Percentiles rank a stretch among this genome's conserved stretches.
Conservation (phyloP, 2,797 vertebrate genomes). For the Chiroxiphia lanceolata region DNA sequence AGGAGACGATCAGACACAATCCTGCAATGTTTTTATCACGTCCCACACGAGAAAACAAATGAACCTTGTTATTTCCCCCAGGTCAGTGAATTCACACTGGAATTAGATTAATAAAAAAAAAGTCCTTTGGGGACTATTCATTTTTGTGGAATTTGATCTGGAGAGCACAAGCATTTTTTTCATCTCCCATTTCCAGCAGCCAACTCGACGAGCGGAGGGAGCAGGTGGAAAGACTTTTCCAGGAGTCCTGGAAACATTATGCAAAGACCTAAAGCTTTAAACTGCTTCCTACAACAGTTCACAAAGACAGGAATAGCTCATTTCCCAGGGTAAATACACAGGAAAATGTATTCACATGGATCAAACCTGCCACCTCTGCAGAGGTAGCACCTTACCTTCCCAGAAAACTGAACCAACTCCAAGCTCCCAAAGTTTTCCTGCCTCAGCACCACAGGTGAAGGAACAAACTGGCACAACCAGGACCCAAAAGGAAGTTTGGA, state of each 20-base stretch:
- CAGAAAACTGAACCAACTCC: fast-evolving
- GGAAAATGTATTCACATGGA: neutral
- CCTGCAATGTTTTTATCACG: neutral
- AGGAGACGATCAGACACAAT: neutral
- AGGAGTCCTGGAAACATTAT: neutral
- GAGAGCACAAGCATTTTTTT: neutral
- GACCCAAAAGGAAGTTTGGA: fast-evolving
- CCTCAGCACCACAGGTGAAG: neutral
- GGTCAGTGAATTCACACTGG: neutral
- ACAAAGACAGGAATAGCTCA: neutral
- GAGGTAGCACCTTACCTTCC: neutral
- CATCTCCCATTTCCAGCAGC: neutral
- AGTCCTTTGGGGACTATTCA: neutral
- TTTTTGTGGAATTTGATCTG: neutral
- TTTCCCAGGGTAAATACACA: neutral
- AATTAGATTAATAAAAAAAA: neutral
- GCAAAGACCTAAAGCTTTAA: neutral
- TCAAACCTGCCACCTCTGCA: neutral
- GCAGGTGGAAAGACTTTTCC: neutral
- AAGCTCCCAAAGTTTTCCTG: neutral
- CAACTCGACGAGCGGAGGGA: neutral
- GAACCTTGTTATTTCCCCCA: neutral
- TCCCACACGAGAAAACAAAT: neutral
- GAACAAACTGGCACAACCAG: neutral
- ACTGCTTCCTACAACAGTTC: neutral